A percentile compares a stretch with the other conserved stretches of the same genome.
phyloP scores from a whole-genome alignment of 2,888 invertebrate genomes.

The Hirtodrosophila cameraria region DNA sequence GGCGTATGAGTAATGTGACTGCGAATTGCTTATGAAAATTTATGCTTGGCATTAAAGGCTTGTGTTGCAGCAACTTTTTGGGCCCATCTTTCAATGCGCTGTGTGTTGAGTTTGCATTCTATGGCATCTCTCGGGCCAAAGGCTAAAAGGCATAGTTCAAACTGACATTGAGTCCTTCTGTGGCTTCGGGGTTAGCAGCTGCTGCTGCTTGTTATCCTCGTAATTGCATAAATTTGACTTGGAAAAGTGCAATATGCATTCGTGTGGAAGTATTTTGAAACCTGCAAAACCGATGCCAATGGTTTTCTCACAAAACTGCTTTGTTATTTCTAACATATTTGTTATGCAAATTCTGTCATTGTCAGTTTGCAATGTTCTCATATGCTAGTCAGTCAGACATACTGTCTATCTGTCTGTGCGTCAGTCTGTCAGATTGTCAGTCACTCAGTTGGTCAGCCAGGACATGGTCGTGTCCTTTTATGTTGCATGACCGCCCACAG shows the following conservation, averaged over 20 bases:
- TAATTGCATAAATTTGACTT: slow-evolving; percentile 25
- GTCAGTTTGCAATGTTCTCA: slow-evolving; percentile 38
- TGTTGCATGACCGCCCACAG: slow-evolving; percentile 23
- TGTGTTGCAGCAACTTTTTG: slow-evolving; percentile 11
- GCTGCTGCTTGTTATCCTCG: slow-evolving; percentile 12
- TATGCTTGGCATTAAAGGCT: slow-evolving; percentile 15
- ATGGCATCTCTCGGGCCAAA: too few species aligned
- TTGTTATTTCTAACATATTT: slow-evolving; percentile 7
- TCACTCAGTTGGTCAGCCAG: slow-evolving; percentile 13
- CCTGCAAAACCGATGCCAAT: slow-evolving; percentile 23
- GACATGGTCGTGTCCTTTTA: slow-evolving; percentile 28
- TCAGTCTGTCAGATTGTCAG: neutral
- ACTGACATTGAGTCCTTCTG: neutral
- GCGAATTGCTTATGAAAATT: slow-evolving; percentile 18
- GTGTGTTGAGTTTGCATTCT: too few species aligned
- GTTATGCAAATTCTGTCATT: slow-evolving; percentile 46
- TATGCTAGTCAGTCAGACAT: slow-evolving; percentile 16
- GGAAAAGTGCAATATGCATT: slow-evolving; percentile 13
- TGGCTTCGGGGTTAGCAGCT: too few species aligned
- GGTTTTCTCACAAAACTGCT: slow-evolving; percentile 16
- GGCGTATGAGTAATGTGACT: slow-evolving; percentile 43
- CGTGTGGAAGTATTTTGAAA: slow-evolving; percentile 19
- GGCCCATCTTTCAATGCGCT: neutral
- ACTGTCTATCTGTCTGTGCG: slow-evolving; percentile 1
- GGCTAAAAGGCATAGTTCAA: slow-evolving; percentile 13